phyloP scores from a whole-genome alignment of 2,797 vertebrate genomes.

The Schizopygopsis malacanthus region DNA sequence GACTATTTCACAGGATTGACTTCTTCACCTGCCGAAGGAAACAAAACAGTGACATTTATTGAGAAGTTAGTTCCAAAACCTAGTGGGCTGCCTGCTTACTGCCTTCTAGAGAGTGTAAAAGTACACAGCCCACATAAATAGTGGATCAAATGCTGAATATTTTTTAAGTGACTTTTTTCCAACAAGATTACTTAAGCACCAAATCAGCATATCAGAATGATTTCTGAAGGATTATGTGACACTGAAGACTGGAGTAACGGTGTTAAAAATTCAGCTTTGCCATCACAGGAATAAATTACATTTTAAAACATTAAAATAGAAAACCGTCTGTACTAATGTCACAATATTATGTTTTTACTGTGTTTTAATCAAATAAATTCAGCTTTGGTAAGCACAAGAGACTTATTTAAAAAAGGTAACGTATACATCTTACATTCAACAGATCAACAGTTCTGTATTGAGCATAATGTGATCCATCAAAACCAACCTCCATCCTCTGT shows the following conservation, averaged over 20 bases:
- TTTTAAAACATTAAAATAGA: neutral
- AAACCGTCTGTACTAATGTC: neutral
- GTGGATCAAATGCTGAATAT: neutral
- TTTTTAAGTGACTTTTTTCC: neutral
- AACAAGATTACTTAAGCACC: neutral
- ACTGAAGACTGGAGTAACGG: neutral
- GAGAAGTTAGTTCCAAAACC: neutral
- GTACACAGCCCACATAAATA: neutral
- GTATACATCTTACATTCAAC: neutral
- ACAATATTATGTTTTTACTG: neutral
- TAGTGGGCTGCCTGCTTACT: neutral
- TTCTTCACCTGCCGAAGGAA: constrained; percentile 44
- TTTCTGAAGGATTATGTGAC: neutral
- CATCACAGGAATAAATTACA: neutral
- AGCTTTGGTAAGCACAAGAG: neutral
- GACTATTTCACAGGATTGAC: constrained; percentile 43
- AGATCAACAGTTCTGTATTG: neutral
- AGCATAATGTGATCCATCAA: neutral
- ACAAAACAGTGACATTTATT: neutral
- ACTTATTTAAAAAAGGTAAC: neutral
- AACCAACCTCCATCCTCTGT: constrained; percentile 40
- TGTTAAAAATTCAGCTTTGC: neutral
- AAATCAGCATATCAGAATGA: neutral
- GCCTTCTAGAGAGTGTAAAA: neutral
- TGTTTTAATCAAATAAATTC: neutral